These are phyloP conservation scores for Ophion slaviceki DNA, from an alignment of 2,888 invertebrate species.

Conservation along the genomic window DNA sequence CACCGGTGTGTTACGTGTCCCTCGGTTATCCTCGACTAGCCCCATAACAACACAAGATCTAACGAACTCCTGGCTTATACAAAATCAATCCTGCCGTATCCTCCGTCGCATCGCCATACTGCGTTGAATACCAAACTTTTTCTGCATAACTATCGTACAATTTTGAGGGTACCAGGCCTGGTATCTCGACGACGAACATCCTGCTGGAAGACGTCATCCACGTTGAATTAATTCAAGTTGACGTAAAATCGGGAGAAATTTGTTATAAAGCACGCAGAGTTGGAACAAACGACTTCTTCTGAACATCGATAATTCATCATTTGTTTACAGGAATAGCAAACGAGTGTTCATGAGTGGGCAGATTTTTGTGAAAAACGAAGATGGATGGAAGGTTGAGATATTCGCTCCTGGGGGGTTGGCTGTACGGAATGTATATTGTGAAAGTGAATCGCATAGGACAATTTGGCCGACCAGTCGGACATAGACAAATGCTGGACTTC, in stretches of 20 bases:
- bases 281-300: conserved; percentile 48
- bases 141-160: background rate
- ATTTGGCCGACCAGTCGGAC: conserved; percentile 57
- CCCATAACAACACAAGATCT: conserved; percentile 60
- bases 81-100: conserved; percentile 46
- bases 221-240: too few species aligned
- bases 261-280: background rate
- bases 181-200: background rate
- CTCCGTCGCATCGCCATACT: conserved; percentile 2
- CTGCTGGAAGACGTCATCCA: background rate
- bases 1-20: conserved; percentile 44
- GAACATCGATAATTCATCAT: conserved; percentile 52
- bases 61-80: conserved; percentile 49
- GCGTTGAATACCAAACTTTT: background rate
- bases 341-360: conserved; percentile 48
- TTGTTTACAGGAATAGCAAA: conserved; percentile 49
- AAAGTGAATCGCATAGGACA: conserved; percentile 55
- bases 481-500: conserved; percentile 75
- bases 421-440: conserved; percentile 8
- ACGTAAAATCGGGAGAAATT: too few species aligned
- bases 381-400: conserved; percentile 7
- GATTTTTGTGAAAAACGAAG: conserved; percentile 28
- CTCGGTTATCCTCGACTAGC: conserved; percentile 51
- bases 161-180: background rate
- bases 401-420: conserved; percentile 14